These are phyloP conservation scores for Gryon sp. DNA, from an alignment of 1,140 invertebrate species.

Conservation along the genomic window DNA sequence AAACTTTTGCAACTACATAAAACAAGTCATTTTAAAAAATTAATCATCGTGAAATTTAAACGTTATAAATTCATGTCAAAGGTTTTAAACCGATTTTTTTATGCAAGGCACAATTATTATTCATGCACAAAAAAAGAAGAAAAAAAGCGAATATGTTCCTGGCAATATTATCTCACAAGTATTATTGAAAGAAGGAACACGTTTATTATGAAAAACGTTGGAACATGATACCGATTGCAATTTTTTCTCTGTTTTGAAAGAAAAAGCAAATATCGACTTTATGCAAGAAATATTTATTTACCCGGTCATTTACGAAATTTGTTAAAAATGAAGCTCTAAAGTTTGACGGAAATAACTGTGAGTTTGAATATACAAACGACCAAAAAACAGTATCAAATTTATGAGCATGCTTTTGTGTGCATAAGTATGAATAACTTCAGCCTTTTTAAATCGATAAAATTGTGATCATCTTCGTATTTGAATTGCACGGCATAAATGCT, in stretches of 20 bases:
- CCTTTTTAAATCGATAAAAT: conserved; percentile 7
- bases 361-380: too few species aligned
- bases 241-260: conserved; percentile 3
- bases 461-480: conserved; percentile 1
- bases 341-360: too few species aligned
- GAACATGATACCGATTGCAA: conserved; percentile 4
- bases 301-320: conserved; percentile 20
- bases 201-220: conserved; percentile 21
- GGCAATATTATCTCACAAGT: conserved; percentile 8
- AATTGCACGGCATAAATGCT: background rate
- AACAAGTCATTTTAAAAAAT: too few species aligned
- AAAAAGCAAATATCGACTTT: conserved; percentile 6
- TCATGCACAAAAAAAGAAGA: conserved; percentile 16
- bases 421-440: conserved; percentile 11
- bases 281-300: conserved; percentile 3
- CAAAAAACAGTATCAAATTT: conserved; percentile 16
- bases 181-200: conserved; percentile 14
- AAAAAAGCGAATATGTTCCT: conserved; percentile 1
- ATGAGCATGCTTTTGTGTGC: conserved; percentile 8
- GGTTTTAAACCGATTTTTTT: conserved; percentile 20
- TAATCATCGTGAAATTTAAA: conserved; percentile 14
- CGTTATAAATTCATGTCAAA: conserved; percentile 4
- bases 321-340: too few species aligned
- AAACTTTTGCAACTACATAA: too few species aligned
- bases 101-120: conserved; percentile 17